Evolutionary conservation across 2,888 invertebrate genomes (phyloP).

Genomic region (Thereva unica): DNA sequence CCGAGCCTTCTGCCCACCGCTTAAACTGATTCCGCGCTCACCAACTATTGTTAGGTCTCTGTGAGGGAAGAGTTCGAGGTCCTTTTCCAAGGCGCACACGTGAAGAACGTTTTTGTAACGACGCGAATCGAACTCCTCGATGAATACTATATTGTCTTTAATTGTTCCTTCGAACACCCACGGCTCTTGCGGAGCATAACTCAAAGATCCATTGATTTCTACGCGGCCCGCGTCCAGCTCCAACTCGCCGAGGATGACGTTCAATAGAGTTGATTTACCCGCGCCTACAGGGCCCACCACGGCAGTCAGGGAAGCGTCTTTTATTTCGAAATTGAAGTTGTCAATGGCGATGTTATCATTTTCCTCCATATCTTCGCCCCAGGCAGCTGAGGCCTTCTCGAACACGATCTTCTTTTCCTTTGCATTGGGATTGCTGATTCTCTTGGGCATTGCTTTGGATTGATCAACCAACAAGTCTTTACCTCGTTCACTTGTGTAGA

Average conservation of each 20-base stretch:
- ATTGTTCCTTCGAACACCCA: conserved; percentile 83
- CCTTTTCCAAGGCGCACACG: conserved; percentile 66
- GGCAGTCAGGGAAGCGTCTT: conserved; percentile 52
- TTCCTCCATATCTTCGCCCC: conserved; percentile 55
- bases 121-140: conserved; percentile 67
- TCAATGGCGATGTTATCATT: conserved; percentile 48
- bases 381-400: conserved; percentile 60
- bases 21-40: conserved; percentile 72
- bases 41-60: conserved; percentile 63
- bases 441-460: conserved; percentile 25
- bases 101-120: conserved; percentile 60
- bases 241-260: conserved; percentile 74
- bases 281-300: conserved; percentile 76
- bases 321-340: conserved; percentile 60
- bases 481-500: too few species aligned
- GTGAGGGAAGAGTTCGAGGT: conserved; percentile 66
- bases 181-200: conserved; percentile 81
- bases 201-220: conserved; percentile 66
- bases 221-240: conserved; percentile 65
- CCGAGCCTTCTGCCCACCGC: conserved; percentile 77
- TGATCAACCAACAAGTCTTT: too few species aligned
- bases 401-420: conserved; percentile 53
- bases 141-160: conserved; percentile 91
- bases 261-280: conserved; percentile 74
- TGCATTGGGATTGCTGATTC: conserved; percentile 47